phyloP scores from a whole-genome alignment of 2,888 invertebrate genomes.

The Sussaba pulchella region DNA sequence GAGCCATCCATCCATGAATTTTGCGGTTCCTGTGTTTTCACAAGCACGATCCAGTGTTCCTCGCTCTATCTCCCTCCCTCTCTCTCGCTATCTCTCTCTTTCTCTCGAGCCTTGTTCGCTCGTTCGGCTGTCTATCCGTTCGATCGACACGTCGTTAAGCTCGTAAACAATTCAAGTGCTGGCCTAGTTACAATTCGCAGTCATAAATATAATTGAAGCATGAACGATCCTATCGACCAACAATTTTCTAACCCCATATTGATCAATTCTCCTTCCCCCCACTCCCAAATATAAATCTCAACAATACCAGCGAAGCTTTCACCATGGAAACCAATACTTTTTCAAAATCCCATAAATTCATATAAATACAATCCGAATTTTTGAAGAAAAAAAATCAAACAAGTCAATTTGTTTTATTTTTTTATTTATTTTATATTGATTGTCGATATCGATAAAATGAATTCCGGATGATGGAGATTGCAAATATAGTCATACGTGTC shows the following conservation, averaged over 20 bases:
- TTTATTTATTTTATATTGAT: no score
- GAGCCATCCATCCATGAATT: conserved; percentile 60
- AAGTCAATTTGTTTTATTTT: no score
- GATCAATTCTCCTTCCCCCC: background rate
- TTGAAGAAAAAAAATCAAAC: no score
- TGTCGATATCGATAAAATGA: no score
- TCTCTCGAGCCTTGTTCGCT: background rate
- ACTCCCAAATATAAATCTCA: background rate
- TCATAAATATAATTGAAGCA: conserved; percentile 48
- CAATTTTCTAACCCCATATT: background rate
- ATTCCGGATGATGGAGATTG: no score
- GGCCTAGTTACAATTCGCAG: conserved; percentile 43
- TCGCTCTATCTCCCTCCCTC: conserved; percentile 11
- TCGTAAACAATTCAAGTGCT: conserved; percentile 56
- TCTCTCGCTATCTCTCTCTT: background rate
- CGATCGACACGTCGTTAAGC: conserved; percentile 48
- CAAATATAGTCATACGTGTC: background rate
- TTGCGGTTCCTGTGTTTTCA: conserved; percentile 60
- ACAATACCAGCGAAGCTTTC: background rate
- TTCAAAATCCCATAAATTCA: no score
- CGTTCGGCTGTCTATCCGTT: conserved; percentile 3
- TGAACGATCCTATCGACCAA: conserved; percentile 24
- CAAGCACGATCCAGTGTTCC: conserved; percentile 43
- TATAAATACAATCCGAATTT: no score
- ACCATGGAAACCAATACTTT: background rate